Evolutionary conservation across 2,113 vertebrate species (phyloP).

Genomic region (Meles meles): DNA sequence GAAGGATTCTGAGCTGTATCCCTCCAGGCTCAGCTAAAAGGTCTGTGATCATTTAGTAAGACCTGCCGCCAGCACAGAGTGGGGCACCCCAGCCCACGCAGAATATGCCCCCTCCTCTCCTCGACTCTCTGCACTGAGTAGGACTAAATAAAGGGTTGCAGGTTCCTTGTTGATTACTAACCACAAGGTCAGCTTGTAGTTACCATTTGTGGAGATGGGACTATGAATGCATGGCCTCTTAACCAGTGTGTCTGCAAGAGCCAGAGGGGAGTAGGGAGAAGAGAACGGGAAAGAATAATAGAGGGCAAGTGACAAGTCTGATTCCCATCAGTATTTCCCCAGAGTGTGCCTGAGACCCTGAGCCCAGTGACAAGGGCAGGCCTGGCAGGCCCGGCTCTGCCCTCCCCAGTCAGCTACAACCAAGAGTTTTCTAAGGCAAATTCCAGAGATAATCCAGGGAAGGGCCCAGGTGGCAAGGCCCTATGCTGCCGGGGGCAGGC

Average conservation of each 20-base stretch:
- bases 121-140: neutral
- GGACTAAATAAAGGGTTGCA: neutral
- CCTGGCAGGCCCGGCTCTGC: neutral
- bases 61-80: neutral
- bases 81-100: neutral
- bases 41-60: neutral
- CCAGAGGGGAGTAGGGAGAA: neutral
- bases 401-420: conserved; percentile 12
- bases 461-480: neutral
- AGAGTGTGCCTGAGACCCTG: neutral
- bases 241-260: neutral
- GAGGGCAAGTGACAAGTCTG: neutral
- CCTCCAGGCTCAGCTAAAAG: neutral
- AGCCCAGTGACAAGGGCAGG: neutral
- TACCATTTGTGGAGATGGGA: neutral
- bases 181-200: neutral
- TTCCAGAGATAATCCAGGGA: conserved; percentile 40
- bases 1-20: neutral
- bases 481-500: neutral
- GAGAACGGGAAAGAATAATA: neutral
- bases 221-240: neutral
- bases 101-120: neutral
- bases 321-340: neutral
- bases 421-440: conserved; percentile 53
- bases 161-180: neutral